phyloP scores from a whole-genome alignment of 2,113 vertebrate species.

The Chamaea fasciata region DNA sequence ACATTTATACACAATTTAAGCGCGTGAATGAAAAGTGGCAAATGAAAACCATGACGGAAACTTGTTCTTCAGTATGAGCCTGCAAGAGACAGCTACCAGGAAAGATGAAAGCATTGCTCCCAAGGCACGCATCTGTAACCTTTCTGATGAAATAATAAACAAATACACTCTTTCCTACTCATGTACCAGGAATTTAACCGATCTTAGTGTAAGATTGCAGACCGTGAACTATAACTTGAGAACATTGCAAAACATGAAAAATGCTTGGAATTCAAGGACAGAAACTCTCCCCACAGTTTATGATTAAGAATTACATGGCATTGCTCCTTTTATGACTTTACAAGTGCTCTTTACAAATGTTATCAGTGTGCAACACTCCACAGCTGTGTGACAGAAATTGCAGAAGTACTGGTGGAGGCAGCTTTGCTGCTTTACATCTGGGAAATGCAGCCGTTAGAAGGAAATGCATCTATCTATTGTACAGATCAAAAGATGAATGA shows the following conservation, averaged over 20 bases:
- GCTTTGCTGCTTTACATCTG: neutral
- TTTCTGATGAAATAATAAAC: neutral
- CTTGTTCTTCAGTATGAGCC: neutral
- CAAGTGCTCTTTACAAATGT: neutral
- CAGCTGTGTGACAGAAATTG: neutral
- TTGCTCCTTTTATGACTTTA: neutral
- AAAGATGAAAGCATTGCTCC: neutral
- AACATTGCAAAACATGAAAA: neutral
- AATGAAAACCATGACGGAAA: neutral
- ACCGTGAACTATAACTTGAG: neutral
- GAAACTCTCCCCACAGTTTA: neutral
- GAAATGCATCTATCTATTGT: neutral
- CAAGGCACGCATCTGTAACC: neutral
- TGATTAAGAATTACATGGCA: neutral
- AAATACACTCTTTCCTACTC: neutral
- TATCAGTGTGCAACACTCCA: neutral
- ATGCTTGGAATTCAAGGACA: neutral
- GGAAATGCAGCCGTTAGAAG: slow-evolving; percentile 3
- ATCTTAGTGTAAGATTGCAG: neutral
- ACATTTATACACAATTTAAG: neutral
- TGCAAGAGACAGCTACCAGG: neutral
- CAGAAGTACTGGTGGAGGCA: neutral
- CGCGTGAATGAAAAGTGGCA: neutral
- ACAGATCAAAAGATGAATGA: neutral
- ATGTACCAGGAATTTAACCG: neutral